Evolutionary conservation across 2,113 vertebrate genomes (phyloP).

Genomic region (Burhinus oedicnemus): DNA sequence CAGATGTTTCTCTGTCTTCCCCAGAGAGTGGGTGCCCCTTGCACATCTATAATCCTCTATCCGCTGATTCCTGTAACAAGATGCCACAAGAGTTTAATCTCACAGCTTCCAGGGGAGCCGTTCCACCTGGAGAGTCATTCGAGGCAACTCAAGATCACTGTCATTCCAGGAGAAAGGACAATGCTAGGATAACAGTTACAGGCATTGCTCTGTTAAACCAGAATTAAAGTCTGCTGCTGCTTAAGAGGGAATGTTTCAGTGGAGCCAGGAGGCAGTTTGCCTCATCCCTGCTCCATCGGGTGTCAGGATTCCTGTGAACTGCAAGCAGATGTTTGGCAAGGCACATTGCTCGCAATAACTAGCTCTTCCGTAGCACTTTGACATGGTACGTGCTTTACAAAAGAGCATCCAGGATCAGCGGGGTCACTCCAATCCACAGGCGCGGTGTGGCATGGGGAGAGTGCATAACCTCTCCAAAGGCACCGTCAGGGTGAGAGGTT

Average conservation of each 20-base stretch:
- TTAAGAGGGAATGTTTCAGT: background rate
- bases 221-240: background rate
- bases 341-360: accelerated
- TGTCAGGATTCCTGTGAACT: background rate
- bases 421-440: background rate
- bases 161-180: background rate
- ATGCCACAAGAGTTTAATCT: constrained; percentile 17
- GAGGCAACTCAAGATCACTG: background rate
- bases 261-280: background rate
- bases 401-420: background rate
- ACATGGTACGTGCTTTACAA: background rate
- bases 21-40: background rate
- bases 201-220: background rate
- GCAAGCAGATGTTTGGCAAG: background rate
- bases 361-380: background rate
- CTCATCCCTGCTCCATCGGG: background rate
- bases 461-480: background rate
- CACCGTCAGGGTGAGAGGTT: background rate
- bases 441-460: accelerated
- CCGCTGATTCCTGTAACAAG: background rate
- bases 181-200: background rate
- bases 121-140: background rate
- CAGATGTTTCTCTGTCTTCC: background rate
- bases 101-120: background rate
- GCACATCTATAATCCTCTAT: background rate